phyloP scores from a whole-genome alignment of 2,113 vertebrate species.

The Dipodomys ordii region DNA sequence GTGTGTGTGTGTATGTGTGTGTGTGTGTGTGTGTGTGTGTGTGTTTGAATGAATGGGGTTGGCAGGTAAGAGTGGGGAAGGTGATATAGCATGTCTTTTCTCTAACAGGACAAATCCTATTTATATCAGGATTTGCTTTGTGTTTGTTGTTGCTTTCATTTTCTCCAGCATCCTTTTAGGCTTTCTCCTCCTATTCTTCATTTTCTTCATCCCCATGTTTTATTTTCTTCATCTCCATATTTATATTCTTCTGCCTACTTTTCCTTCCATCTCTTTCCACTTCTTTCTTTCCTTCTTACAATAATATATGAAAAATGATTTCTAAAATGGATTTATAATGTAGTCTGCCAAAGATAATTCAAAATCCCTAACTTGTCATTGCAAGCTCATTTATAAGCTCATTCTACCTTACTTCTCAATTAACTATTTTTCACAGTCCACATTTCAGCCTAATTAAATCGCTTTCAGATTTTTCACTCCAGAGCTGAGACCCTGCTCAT shows the following conservation, averaged over 20 bases:
- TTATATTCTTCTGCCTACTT: not conserved
- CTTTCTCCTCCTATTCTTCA: not conserved
- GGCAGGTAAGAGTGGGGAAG: rapidly evolving
- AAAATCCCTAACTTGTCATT: not conserved
- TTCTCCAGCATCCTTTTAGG: not conserved
- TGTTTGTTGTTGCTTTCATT: not conserved
- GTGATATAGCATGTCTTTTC: not conserved
- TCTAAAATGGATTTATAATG: not conserved
- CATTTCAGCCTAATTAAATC: not conserved
- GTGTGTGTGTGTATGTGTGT: no score
- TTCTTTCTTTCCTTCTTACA: not conserved
- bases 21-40: no score
- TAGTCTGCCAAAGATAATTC: conserved; percentile 6
- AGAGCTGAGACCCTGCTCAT: not conserved
- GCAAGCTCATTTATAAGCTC: not conserved
- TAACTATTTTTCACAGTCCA: not conserved
- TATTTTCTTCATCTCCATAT: not conserved
- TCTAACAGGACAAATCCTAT: not conserved
- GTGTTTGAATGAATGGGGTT: no score
- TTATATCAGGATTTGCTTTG: not conserved
- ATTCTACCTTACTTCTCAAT: not conserved
- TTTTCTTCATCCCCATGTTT: not conserved
- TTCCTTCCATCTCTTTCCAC: not conserved
- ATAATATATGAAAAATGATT: not conserved
- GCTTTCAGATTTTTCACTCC: not conserved